Percentiles rank a stretch among this genome's conserved stretches.
These are phyloP conservation scores for Oriolus oriolus DNA, from an alignment of 2,113 vertebrate genomes.

Conservation along the genomic window DNA sequence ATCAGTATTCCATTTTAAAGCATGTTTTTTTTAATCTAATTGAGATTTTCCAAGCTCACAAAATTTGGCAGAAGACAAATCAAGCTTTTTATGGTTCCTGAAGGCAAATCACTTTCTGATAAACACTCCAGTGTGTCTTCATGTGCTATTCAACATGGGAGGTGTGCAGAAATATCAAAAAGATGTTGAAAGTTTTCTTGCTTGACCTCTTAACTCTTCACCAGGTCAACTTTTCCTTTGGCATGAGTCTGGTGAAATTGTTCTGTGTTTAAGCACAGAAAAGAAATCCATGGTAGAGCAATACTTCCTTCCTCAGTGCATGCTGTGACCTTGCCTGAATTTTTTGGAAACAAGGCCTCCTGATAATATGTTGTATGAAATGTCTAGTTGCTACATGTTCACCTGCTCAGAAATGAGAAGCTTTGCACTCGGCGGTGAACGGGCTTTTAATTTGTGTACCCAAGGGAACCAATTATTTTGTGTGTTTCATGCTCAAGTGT, in stretches of 20 bases:
- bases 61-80: neutral
- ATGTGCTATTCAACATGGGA: neutral
- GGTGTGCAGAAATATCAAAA: neutral
- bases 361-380: neutral
- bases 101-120: neutral
- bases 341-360: neutral
- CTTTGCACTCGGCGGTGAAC: neutral
- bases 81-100: neutral
- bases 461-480: neutral
- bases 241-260: neutral
- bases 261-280: neutral
- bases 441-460: neutral
- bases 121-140: neutral
- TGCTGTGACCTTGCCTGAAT: neutral
- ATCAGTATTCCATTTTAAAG: neutral
- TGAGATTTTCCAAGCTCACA: neutral
- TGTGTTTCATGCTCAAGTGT: neutral
- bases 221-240: neutral
- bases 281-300: neutral
- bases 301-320: neutral
- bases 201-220: neutral
- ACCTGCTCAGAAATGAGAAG: neutral
- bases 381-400: neutral
- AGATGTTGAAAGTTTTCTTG: neutral
- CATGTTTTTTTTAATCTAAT: neutral